Percentiles rank a stretch among this genome's conserved stretches.
Evolutionary conservation across 30 jellyfish, hydroid and myxozoan genomes (phyloP).

Genomic region (Chironex yamaguchii): DNA sequence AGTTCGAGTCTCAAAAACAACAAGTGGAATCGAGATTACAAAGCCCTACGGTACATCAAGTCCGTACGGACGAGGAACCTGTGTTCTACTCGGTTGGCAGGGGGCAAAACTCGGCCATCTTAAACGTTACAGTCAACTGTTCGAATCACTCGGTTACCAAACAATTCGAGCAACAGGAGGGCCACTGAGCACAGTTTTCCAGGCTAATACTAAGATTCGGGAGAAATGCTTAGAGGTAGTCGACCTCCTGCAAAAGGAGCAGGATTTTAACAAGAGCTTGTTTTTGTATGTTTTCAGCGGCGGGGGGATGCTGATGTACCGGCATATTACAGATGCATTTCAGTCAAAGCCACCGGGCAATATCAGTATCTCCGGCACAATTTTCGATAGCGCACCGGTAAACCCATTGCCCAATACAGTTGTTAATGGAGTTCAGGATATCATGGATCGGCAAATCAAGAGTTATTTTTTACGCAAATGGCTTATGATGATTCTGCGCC

Average conservation of each 20-base stretch:
- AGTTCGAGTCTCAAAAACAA: neutral
- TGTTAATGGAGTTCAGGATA: constrained; percentile 37
- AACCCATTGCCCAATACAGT: constrained; percentile 73
- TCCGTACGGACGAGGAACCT: constrained; percentile 38
- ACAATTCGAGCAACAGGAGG: constrained; percentile 77
- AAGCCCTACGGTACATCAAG: neutral
- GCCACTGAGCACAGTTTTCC: constrained; percentile 61
- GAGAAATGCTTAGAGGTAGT: constrained; percentile 45
- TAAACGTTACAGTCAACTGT: constrained; percentile 69
- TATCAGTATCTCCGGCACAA: constrained; percentile 44
- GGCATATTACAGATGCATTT: constrained; percentile 34
- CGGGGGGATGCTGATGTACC: constrained; percentile 80
- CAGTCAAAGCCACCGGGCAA: neutral
- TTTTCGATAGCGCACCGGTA: constrained; percentile 94
- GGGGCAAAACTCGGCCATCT: constrained; percentile 57
- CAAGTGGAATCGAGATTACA: neutral
- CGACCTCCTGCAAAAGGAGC: constrained; percentile 17
- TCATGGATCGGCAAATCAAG: constrained; percentile 34
- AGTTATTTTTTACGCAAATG: constrained; percentile 20
- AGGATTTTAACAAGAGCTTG: neutral
- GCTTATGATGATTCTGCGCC: constrained; percentile 16
- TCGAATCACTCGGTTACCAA: constrained; percentile 53
- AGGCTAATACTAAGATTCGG: constrained; percentile 62
- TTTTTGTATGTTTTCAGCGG: constrained; percentile 74
- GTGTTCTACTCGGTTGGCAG: constrained; percentile 93